Evolutionary conservation across 2,888 invertebrate species (phyloP).

Genomic region (Quadriops clusia): DNA sequence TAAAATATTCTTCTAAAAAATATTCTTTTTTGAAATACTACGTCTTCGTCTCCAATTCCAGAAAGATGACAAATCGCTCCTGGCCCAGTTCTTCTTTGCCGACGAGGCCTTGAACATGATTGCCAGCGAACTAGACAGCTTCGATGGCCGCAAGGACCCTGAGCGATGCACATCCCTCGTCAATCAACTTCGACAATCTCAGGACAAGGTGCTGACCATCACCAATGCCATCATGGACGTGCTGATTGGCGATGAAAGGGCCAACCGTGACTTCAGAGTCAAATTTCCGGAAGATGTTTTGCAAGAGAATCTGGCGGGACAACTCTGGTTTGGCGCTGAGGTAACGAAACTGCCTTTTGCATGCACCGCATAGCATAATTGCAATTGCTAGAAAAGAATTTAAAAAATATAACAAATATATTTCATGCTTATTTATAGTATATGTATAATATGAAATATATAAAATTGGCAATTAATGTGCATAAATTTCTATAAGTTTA

Average conservation of each 20-base stretch:
- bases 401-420: too few relatives aligned
- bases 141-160: conserved; percentile 97
- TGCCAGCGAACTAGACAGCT: conserved; percentile 93
- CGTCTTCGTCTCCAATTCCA: conserved; percentile 37
- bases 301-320: conserved; percentile 95
- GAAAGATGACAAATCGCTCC: conserved; percentile 84
- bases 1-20: neutral
- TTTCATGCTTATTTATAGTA: too few relatives aligned
- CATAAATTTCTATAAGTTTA: too few relatives aligned
- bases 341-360: too few relatives aligned
- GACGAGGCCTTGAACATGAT: conserved; percentile 93
- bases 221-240: conserved; percentile 95
- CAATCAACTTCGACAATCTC: conserved; percentile 86
- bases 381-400: too few relatives aligned
- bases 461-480: too few relatives aligned
- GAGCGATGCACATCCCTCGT: conserved; percentile 92
- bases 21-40: neutral
- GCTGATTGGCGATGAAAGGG: conserved; percentile 72
- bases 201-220: conserved; percentile 82
- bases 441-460: too few relatives aligned
- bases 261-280: conserved; percentile 87
- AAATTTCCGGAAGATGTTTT: conserved; percentile 98
- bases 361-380: too few relatives aligned
- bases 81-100: conserved; percentile 96
- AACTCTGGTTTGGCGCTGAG: conserved; percentile 99